Evolutionary conservation across 1,140 invertebrate species (phyloP).

Genomic region (Tetraneura akinire): DNA sequence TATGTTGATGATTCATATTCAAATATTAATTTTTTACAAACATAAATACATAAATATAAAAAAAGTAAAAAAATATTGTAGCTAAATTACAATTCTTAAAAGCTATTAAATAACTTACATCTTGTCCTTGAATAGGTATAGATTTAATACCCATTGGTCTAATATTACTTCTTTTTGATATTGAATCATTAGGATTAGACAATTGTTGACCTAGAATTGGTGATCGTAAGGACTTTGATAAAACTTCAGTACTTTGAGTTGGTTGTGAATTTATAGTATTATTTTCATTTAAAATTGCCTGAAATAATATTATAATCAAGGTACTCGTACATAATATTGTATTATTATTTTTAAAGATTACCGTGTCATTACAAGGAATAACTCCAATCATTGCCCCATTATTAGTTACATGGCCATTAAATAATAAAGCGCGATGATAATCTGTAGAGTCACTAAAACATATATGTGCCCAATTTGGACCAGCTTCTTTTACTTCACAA

Average conservation of each 20-base stretch:
- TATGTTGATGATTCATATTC: no score
- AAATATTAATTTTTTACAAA: no score
- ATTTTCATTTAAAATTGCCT: conserved; percentile 43
- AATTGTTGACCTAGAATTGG: conserved; percentile 44
- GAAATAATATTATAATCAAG: not conserved
- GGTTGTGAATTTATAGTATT: not conserved
- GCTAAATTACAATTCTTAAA: no score
- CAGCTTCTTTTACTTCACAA: conserved; percentile 39
- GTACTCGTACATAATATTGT: not conserved
- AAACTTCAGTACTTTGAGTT: not conserved
- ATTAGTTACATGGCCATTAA: conserved; percentile 43
- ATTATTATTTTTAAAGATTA: not conserved
- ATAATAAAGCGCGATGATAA: conserved; percentile 45
- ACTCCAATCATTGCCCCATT: conserved; percentile 48
- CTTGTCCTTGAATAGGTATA: conserved; percentile 40
- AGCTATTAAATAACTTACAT: conserved; percentile 1
- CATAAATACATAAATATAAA: no score
- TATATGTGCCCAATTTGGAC: conserved; percentile 48
- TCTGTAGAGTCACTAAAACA: conserved; percentile 45
- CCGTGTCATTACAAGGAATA: conserved; percentile 46
- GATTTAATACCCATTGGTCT: conserved; percentile 41
- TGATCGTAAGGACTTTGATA: conserved; percentile 21
- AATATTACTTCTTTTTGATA: conserved; percentile 23
- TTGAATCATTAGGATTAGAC: conserved; percentile 38
- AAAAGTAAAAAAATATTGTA: no score